Evolutionary conservation across 2,888 invertebrate species (phyloP).

Genomic region (Villa cingulata): DNA sequence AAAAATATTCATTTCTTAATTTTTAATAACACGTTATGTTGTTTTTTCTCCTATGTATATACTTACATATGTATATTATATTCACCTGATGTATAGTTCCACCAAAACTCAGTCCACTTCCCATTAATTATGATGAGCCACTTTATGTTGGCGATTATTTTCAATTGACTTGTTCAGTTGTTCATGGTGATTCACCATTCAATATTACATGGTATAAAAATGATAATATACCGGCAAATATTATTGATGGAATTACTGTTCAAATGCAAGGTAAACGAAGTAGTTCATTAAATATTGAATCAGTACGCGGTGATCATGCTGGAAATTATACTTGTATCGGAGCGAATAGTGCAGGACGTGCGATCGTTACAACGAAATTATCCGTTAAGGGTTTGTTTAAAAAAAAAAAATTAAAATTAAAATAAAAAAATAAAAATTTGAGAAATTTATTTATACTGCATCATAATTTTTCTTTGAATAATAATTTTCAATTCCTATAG

Average conservation of each 20-base stretch:
- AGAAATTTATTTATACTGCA: no score
- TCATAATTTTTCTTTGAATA: no score
- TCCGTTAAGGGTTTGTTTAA: conserved; percentile 32
- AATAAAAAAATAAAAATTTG: no score
- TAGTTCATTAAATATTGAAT: conserved; percentile 45
- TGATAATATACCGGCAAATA: conserved; percentile 21
- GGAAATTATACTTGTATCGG: conserved; percentile 58
- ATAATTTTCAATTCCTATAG: no score
- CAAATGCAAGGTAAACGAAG: conserved; percentile 42
- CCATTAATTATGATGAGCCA: conserved; percentile 48
- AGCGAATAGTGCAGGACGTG: conserved; percentile 43
- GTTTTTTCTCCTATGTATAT: background rate
- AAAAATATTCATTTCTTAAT: background rate
- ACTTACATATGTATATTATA: background rate
- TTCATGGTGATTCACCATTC: conserved; percentile 68
- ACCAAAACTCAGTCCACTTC: conserved; percentile 49
- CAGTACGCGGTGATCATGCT: conserved; percentile 42
- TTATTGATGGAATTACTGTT: conserved; percentile 1
- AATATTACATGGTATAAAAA: conserved; percentile 65
- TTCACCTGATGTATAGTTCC: conserved; percentile 38
- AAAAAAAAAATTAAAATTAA: no score
- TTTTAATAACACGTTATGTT: background rate
- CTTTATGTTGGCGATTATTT: conserved; percentile 48
- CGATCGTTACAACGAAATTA: conserved; percentile 29
- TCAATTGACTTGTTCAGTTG: conserved; percentile 50